Evolutionary conservation across 2,888 invertebrate genomes (phyloP), one percentile per base, ranked within the genome.

Genomic region (Clitarchus hookeri): DNA sequence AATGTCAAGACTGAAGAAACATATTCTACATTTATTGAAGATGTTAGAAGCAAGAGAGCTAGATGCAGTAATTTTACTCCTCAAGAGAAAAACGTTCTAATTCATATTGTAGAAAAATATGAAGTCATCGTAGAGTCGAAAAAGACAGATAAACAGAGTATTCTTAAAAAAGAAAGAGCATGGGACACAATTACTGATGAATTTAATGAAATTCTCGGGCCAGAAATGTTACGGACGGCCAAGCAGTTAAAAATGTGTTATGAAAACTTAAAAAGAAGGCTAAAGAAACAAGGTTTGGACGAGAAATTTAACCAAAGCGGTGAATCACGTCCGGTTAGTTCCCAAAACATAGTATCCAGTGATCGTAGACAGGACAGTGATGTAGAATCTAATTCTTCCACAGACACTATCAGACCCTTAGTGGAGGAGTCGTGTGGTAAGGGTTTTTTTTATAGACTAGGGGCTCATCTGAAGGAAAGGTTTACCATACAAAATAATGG

Each of bases 71-170:
- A 87, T 82, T 87, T 87, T 78, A 85, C 87, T 13, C 84, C 86
- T 23, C 87, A 87, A 65, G 87, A 87, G 65, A 87, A 85, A 85
- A 87, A 87, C 26, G 84, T 87, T 12, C 27, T 87, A 44, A 87
- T 87, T 84, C 87, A 87, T 53, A 87, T 87, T 13, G 65, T 87
- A 36, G 87, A 87, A 84, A 86, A 86, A 86, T 85, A 86, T 85
- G 86, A 86, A 27, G 85, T 85, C 19, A 26, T 87, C 16, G 84
- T 87, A 6, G 86, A 87, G 26, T 85, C 84, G 19, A 86, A 86
- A 65, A 87, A 87, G 80, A 85, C 84, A 25, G 87, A 87, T 27
- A 86, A 86, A 85, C 65, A 44, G 23, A 87, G 86, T 44, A 85
- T 87, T 80, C 84, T 84, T 23, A 84, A 86, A 84, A 65, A 86